A percentile compares a stretch with the other conserved stretches of the same genome.
These are phyloP conservation scores for Thecocarcelia acutangulata DNA, from an alignment of 2,888 invertebrate genomes.

Conservation along the genomic window DNA sequence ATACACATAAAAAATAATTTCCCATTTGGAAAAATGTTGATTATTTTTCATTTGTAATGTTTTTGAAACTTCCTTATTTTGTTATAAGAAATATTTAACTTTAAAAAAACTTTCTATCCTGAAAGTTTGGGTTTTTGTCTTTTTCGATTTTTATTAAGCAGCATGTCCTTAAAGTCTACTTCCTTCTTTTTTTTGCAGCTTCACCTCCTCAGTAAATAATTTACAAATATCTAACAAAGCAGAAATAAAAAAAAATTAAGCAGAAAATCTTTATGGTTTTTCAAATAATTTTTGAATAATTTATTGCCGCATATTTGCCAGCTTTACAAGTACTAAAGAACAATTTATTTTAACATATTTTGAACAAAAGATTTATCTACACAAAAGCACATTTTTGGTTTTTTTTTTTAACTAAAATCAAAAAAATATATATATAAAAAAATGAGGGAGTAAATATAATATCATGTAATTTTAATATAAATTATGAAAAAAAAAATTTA, in stretches of 20 bases:
- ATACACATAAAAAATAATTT: too few species aligned
- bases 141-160: too few species aligned
- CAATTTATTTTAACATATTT: conserved; percentile 32
- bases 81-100: too few species aligned
- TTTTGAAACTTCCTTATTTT: too few species aligned
- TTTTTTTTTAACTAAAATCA: neutral
- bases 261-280: conserved; percentile 32
- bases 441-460: neutral
- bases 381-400: neutral
- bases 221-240: neutral
- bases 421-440: neutral
- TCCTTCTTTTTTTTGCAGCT: too few species aligned
- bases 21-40: too few species aligned
- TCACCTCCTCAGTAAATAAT: neutral
- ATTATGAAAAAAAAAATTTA: conserved; percentile 1
- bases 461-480: conserved; percentile 33
- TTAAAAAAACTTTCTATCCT: too few species aligned
- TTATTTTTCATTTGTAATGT: too few species aligned
- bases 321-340: neutral
- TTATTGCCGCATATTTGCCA: conserved; percentile 29
- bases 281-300: conserved; percentile 48
- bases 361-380: conserved; percentile 38
- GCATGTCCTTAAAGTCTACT: neutral
- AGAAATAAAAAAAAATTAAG: neutral
- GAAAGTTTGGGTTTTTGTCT: too few species aligned